Base-by-base conservation (phyloP, 1,140 invertebrate species). In the Hylyphantes graminicola region DNA sequence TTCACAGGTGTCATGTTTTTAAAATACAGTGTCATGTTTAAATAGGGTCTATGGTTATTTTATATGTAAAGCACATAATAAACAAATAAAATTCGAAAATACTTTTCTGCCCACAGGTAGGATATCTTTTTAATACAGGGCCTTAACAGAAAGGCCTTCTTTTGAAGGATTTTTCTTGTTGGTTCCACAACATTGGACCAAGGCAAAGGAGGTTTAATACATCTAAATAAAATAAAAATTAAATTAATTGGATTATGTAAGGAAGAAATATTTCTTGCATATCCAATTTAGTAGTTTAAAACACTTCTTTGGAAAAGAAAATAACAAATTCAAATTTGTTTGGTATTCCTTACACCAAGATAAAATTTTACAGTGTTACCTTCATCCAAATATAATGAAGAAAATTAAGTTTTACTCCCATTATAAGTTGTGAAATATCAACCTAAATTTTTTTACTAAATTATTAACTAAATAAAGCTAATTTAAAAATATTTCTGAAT, bases 31-130 rank as follows among this genome's bases (percentile, higher is more conserved):
- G 15, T 67, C 35, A 35, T 21, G 12, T 17, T 67, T 67, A 17
- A 7, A 8, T 6, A 12, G 5, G 19, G 7, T 7, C 7, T 19
- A 15, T 10, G 35, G 12, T 67, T 21, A 7, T 17, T 17, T 17
- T 67, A n/a, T 13, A n/a, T 17, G 3, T 5, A 17, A 65, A n/a
- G 64, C 15, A 65, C 3, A 17, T 4, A 17, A 11, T 10, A 19
- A 12, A 12, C 12, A 67, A 67, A 67, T 67, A 19, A 35, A 35
- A 35, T 35, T 35, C 35, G 1, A 35, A 35, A 35, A 50, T 73
- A 81, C 79, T 81, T 81, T 35, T 73, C 53, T 21, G 79, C 79
- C 79, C 79, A 81, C 0, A 81, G 50, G n/a, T 81, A 73, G 0
- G 57, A 72, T 21, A 81, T 81, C 10, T 63, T 81, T 54, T 63